phyloP scores from a whole-genome alignment of 2,797 vertebrate genomes.

The Otolemur crassicaudatus region DNA sequence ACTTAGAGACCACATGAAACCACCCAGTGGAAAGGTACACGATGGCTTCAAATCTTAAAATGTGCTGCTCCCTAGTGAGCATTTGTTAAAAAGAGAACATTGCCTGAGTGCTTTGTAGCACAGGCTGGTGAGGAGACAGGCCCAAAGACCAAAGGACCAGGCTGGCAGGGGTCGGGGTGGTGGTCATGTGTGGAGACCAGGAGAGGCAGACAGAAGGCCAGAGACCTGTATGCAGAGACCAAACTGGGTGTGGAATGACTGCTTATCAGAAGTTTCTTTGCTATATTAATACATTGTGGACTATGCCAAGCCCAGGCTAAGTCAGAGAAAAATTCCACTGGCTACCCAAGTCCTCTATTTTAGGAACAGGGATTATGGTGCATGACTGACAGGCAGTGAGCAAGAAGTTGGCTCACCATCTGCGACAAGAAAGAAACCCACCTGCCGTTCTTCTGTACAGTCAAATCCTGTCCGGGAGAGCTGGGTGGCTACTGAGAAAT shows the following conservation, averaged over 20 bases:
- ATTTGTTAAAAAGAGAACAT: neutral
- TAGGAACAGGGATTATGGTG: neutral
- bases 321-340: neutral
- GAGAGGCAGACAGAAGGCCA: neutral
- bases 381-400: neutral
- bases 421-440: neutral
- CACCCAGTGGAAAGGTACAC: neutral
- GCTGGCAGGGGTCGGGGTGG: rapidly evolving
- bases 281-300: neutral
- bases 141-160: neutral
- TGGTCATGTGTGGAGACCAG: rapidly evolving
- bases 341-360: neutral
- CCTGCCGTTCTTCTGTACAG: neutral
- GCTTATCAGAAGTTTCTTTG: neutral
- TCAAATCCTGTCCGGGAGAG: neutral
- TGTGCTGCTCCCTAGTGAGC: neutral
- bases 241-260: neutral
- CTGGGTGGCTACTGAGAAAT: neutral
- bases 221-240: neutral
- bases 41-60: neutral
- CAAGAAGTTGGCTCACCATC: neutral
- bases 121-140: neutral
- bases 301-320: neutral
- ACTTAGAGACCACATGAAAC: neutral
- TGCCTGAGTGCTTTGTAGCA: neutral